Percentiles rank a stretch among this genome's conserved stretches.
phyloP scores from a whole-genome alignment of 2,888 invertebrate genomes.

The Lamellibrachia satsuma region DNA sequence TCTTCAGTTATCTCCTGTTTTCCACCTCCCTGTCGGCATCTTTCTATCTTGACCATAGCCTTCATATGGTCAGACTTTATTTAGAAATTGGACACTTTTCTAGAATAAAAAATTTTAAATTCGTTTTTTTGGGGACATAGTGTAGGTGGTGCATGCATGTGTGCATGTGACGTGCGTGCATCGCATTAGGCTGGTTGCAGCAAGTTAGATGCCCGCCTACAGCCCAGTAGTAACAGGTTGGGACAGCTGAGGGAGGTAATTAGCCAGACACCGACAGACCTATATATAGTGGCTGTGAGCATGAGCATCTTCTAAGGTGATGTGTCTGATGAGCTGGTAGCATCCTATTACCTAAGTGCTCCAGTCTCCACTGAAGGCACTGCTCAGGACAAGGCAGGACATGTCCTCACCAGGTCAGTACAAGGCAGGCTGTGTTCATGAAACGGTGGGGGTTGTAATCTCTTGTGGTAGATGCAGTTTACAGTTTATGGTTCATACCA shows the following conservation, averaged over 20 bases:
- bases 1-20: not conserved
- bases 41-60: not conserved
- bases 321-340: conserved; percentile 13
- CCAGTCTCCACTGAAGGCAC: not conserved
- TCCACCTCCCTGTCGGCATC: not conserved
- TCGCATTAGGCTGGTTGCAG: not conserved
- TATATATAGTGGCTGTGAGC: conserved; percentile 12
- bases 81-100: not conserved
- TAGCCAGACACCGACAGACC: conserved; percentile 13
- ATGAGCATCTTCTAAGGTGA: conserved; percentile 6
- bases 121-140: not conserved
- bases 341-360: conserved; percentile 17
- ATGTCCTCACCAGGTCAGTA: conserved; percentile 10
- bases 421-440: not conserved
- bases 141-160: not conserved
- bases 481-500: not conserved
- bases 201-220: not conserved
- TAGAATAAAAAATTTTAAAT: not conserved
- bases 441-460: no score
- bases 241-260: conserved; percentile 17
- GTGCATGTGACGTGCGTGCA: not conserved
- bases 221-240: not conserved
- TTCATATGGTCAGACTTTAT: not conserved
- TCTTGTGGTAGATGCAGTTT: not conserved
- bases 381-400: not conserved